Conservation (phyloP, 2,113 vertebrate species). For the Oenanthe melanoleuca region DNA sequence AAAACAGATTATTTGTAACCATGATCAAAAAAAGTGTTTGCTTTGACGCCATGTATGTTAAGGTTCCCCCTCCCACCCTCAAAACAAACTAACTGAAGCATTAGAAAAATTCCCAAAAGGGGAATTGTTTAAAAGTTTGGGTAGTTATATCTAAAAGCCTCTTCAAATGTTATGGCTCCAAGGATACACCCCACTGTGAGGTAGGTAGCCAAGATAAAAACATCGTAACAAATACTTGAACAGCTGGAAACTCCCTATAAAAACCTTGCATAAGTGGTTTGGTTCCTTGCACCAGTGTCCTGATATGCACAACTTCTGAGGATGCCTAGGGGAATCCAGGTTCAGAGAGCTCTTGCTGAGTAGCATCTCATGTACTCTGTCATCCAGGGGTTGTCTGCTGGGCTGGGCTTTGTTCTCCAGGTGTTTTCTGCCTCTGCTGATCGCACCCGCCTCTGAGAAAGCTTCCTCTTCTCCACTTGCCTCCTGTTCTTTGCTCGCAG, state of each 20-base stretch:
- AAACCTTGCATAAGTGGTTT: constrained; percentile 59
- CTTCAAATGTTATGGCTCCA: constrained; percentile 61
- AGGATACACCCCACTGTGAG: constrained; percentile 43
- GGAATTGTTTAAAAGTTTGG: constrained; percentile 36
- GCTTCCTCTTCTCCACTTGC: constrained; percentile 85
- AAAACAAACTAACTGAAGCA: background rate
- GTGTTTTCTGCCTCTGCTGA: constrained; percentile 78
- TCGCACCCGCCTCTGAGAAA: constrained; percentile 78
- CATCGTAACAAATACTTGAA: constrained; percentile 43
- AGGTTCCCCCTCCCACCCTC: background rate
- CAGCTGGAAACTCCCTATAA: constrained; percentile 60
- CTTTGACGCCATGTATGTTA: background rate
- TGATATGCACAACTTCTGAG: background rate
- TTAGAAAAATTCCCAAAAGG: constrained; percentile 56
- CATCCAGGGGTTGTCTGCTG: constrained; percentile 89
- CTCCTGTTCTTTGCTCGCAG: constrained; percentile 89
- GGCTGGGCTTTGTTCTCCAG: constrained; percentile 61
- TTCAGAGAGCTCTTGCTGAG: constrained; percentile 83
- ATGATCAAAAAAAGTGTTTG: background rate
- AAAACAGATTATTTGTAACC: background rate
- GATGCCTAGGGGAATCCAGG: background rate
- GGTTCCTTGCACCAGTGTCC: constrained; percentile 59
- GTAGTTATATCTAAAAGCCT: constrained; percentile 45
- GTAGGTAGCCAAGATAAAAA: constrained; percentile 65
- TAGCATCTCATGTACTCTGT: constrained; percentile 97